phyloP scores from a whole-genome alignment of 2,888 invertebrate genomes.

The Monoplex corrugatus region DNA sequence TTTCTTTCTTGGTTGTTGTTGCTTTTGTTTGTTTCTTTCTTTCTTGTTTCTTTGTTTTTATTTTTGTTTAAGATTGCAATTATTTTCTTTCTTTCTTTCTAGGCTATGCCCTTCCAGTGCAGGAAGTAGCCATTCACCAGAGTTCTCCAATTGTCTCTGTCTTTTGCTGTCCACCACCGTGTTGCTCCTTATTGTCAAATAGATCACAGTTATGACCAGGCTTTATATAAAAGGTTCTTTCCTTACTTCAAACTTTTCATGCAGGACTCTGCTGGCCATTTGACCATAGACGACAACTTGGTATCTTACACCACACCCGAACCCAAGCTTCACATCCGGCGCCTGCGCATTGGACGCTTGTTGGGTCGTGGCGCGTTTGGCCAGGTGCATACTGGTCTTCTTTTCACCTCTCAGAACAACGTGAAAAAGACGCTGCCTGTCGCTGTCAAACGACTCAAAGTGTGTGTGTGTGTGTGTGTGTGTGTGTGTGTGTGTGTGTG shows the following conservation, averaged over 20 bases:
- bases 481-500: neutral
- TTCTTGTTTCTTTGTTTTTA: neutral
- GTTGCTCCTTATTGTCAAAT: too few relatives aligned
- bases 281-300: constrained; percentile 31
- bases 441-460: constrained; percentile 53
- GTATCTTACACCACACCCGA: constrained; percentile 23
- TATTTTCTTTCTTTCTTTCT: too few relatives aligned
- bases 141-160: too few relatives aligned
- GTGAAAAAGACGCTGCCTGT: constrained; percentile 49
- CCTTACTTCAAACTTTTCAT: too few relatives aligned
- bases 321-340: constrained; percentile 27
- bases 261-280: neutral
- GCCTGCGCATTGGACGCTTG: constrained; percentile 56
- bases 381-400: constrained; percentile 60
- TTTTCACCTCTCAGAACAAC: constrained; percentile 25
- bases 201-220: too few relatives aligned
- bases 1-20: too few relatives aligned
- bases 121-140: too few relatives aligned
- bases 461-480: neutral
- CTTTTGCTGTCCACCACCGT: too few relatives aligned
- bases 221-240: too few relatives aligned
- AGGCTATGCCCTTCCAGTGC: too few relatives aligned
- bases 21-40: neutral
- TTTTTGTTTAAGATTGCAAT: neutral
- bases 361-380: constrained; percentile 66